Conservation (phyloP, 2,888 invertebrate species). For the Carcina quercana region DNA sequence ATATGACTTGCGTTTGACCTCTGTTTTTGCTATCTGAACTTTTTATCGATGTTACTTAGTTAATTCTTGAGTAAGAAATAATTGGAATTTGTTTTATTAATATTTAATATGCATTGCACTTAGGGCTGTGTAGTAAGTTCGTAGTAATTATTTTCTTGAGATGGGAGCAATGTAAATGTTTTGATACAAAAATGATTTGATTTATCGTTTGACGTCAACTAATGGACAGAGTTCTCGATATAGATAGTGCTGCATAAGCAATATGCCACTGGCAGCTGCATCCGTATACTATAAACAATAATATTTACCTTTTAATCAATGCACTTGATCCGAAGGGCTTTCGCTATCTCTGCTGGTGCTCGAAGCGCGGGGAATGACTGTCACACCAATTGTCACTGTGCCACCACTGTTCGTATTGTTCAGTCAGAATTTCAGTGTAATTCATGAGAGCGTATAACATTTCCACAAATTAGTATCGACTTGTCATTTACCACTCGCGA, state of each 20-base stretch:
- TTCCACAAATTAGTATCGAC: constrained; percentile 61
- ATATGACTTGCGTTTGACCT: constrained; percentile 21
- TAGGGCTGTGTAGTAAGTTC: too few species aligned
- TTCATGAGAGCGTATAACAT: constrained; percentile 68
- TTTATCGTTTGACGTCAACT: too few species aligned
- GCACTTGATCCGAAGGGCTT: constrained; percentile 38
- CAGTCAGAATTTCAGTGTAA: constrained; percentile 44
- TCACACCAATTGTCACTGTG: constrained; percentile 69
- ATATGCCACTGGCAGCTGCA: too few species aligned
- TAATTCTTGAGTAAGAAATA: too few species aligned
- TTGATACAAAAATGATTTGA: too few species aligned
- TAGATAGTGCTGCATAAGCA: too few species aligned
- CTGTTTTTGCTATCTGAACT: constrained; percentile 6
- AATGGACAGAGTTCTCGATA: too few species aligned
- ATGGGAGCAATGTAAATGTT: not conserved
- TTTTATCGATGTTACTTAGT: too few species aligned
- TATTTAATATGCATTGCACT: too few species aligned
- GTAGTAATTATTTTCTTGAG: too few species aligned
- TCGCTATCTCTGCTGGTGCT: constrained; percentile 64
- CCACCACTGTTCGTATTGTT: constrained; percentile 65
- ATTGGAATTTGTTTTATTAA: too few species aligned
- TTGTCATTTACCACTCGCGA: constrained; percentile 55
- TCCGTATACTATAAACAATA: constrained; percentile 35
- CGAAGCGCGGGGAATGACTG: constrained; percentile 63
- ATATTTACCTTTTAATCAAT: constrained; percentile 62